Evolutionary conservation across 2,888 invertebrate species (phyloP).

Genomic region (Eumacrocentrus americanus): DNA sequence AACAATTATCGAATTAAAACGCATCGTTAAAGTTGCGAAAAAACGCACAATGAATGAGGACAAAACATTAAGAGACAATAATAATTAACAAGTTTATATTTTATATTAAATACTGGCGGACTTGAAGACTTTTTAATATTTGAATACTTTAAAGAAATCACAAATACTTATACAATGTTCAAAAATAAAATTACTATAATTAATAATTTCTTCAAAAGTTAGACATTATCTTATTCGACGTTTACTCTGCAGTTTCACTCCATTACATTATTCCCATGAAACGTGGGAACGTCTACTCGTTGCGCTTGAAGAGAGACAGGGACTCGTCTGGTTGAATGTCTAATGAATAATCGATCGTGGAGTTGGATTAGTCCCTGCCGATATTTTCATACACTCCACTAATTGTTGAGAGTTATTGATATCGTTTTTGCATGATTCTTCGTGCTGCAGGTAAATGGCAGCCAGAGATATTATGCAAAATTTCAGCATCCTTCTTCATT

Average conservation of each 20-base stretch:
- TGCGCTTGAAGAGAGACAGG: no score
- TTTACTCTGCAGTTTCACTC: no score
- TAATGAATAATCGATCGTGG: slow-evolving; percentile 8
- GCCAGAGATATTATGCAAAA: slow-evolving; percentile 64
- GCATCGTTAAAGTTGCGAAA: slow-evolving; percentile 62
- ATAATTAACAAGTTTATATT: no score
- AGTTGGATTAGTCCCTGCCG: no score
- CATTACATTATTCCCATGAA: slow-evolving; percentile 20
- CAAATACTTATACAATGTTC: no score
- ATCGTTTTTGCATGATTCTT: slow-evolving; percentile 63
- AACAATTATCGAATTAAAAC: slow-evolving; percentile 66
- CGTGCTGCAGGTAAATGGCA: slow-evolving; percentile 65
- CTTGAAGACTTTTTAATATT: no score
- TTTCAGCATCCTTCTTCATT: slow-evolving; percentile 51
- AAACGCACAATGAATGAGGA: slow-evolving; percentile 57
- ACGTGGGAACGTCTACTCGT: slow-evolving; percentile 21
- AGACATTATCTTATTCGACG: no score
- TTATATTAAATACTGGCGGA: no score
- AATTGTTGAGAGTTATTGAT: slow-evolving; percentile 52
- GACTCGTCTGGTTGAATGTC: no score
- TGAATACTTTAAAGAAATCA: no score
- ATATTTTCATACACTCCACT: background rate
- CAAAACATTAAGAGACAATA: background rate
- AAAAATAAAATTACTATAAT: slow-evolving; percentile 1
- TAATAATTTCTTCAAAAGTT: background rate